Base-by-base conservation (phyloP, 2,888 invertebrate genomes). In the Polydrusus tereticollis region DNA sequence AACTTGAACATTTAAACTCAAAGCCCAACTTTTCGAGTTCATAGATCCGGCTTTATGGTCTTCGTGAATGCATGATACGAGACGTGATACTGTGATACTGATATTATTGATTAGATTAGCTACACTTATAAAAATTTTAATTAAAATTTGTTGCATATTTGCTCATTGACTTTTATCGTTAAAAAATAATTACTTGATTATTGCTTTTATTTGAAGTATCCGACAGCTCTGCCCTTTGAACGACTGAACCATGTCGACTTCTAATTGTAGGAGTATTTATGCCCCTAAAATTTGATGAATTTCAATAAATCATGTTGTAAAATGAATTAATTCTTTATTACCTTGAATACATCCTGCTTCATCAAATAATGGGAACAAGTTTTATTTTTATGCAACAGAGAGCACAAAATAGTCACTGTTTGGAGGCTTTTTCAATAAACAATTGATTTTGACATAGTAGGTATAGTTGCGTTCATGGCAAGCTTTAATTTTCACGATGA, bases 261-360 rank as follows among this genome's bases (percentile, higher is more conserved):
- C 18, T 55, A 7, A 18, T 29, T 10, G 29, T 55, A 8, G 1
- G 29, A 33, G 5, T 18, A 5, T 29, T 10, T 16, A 18, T 10
- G 29, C 23, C 16, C 16, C 52, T 55, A 29, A 55, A 55, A 33
- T 33, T 29, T 29, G 5, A 10, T 1, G 29, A 18, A 16, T 7
- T 55, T 47, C 4, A 16, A 1, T 43, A 43, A 43, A 16, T 16
- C 7, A 21, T 45, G 18, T 5, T 1, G 41, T 5, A 41, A 1
- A n/a, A 18, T 21, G 8, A n/a, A n/a, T n/a, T 8, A 18, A 21
- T 47, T 20, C 4, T n/a, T 47, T 47, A 12, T 29, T 55, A 55
- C 52, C 52, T 55, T 55, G 52, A 55, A 29, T 55, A 55, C 29
- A 55, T 55, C 52, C 52, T 55, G 52, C 29, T 29, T 33, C 1